Conservation (phyloP, 2,888 invertebrate genomes). For the Lobophora halterata region DNA sequence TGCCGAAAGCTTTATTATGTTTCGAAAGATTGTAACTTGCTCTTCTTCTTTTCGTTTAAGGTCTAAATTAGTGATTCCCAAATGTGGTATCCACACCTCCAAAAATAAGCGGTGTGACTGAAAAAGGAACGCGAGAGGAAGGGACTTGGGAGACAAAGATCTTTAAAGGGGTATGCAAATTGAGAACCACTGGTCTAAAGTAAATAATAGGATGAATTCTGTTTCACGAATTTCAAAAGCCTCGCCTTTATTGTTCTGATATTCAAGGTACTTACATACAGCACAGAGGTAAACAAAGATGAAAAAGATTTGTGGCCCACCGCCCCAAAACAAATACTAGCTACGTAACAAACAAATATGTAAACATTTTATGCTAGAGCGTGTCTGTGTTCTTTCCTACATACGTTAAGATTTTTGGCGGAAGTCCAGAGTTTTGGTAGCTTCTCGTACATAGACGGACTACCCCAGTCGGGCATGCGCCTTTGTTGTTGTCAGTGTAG, state of each 20-base stretch:
- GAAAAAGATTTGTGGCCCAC: constrained; percentile 44
- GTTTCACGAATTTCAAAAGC: constrained; percentile 3
- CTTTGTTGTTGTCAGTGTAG: constrained; percentile 51
- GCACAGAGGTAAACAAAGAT: constrained; percentile 41
- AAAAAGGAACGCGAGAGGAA: too few species aligned
- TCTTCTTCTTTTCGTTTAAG: too few species aligned
- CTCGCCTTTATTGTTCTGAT: constrained; percentile 13
- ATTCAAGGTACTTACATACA: constrained; percentile 16
- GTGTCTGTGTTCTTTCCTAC: constrained; percentile 33
- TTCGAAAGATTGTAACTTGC: constrained; percentile 3
- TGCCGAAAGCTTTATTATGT: constrained; percentile 5
- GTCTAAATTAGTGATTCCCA: too few species aligned
- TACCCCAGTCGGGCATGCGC: constrained; percentile 49
- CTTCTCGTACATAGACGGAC: constrained; percentile 45
- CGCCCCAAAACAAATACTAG: constrained; percentile 50
- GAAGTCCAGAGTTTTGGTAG: constrained; percentile 51
- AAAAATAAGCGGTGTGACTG: too few species aligned
- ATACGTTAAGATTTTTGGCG: constrained; percentile 59
- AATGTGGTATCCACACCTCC: too few species aligned
- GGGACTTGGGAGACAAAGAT: too few species aligned
- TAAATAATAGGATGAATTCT: not conserved
- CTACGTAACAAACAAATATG: constrained; percentile 37
- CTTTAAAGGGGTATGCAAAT: too few species aligned
- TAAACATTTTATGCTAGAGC: constrained; percentile 29
- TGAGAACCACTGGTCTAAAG: not conserved